Evolutionary conservation across 2,797 vertebrate genomes (phyloP).

Genomic region (Psittacula derbiana): DNA sequence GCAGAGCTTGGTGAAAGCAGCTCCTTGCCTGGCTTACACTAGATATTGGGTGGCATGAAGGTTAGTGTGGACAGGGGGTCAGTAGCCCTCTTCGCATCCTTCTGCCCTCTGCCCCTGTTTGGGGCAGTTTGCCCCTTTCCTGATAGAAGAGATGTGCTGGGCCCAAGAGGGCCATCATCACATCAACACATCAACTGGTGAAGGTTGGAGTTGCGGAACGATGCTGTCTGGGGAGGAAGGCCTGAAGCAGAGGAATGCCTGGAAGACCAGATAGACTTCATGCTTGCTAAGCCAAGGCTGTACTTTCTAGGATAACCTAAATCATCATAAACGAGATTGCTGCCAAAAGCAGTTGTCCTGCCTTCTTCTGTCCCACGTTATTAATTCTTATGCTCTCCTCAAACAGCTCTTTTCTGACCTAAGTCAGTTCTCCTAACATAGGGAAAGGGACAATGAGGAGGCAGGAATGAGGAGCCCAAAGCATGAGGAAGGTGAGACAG

Average conservation of each 20-base stretch:
- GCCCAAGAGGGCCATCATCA: background rate
- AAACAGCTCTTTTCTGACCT: background rate
- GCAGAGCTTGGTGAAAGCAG: background rate
- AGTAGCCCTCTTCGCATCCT: background rate
- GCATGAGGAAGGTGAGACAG: background rate
- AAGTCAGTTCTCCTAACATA: background rate
- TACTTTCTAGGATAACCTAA: background rate
- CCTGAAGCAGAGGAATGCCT: background rate
- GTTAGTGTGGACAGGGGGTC: background rate
- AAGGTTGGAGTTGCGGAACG: accelerated
- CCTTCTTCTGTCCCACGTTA: background rate
- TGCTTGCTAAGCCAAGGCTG: background rate
- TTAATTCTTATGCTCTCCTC: background rate
- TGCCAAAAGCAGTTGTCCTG: background rate
- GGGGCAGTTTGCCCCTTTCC: background rate
- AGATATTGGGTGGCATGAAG: background rate
- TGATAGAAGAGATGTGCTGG: background rate
- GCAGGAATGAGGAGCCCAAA: background rate
- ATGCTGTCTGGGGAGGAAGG: background rate
- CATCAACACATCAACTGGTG: background rate
- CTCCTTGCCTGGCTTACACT: background rate
- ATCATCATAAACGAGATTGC: background rate
- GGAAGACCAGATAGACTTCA: background rate
- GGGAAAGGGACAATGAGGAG: background rate
- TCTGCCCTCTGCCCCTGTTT: background rate